Conservation (phyloP, 2,888 invertebrate species). For the Chirona hameri region DNA sequence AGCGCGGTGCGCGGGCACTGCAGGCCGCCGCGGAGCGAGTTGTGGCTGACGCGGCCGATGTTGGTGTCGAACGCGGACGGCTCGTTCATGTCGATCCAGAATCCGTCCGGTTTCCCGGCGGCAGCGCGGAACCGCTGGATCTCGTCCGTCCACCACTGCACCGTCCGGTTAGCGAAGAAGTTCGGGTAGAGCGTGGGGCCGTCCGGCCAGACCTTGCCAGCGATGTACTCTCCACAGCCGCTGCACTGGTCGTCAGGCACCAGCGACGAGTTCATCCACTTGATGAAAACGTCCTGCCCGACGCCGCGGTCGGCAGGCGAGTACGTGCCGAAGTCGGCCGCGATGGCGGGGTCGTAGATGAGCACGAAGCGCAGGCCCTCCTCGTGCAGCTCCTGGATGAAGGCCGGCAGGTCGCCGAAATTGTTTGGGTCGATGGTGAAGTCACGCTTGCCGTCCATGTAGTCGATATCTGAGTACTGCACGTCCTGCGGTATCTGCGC, state of each 20-base stretch:
- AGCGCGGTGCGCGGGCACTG: conserved; percentile 54
- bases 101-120: conserved; percentile 58
- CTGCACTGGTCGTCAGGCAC: conserved; percentile 37
- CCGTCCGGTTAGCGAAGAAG: conserved; percentile 40
- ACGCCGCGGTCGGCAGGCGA: conserved; percentile 34
- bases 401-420: conserved; percentile 41
- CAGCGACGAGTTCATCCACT: conserved; percentile 34
- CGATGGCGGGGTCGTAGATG: conserved; percentile 41
- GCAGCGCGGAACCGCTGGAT: conserved; percentile 39
- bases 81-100: conserved; percentile 91
- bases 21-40: conserved; percentile 29
- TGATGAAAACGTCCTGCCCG: conserved; percentile 37
- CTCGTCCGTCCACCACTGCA: conserved; percentile 41
- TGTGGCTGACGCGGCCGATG: not conserved
- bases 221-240: conserved; percentile 36
- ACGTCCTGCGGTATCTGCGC: conserved; percentile 76
- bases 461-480: conserved; percentile 47
- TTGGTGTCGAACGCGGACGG: conserved; percentile 65
- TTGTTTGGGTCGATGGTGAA: conserved; percentile 45
- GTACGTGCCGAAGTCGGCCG: conserved; percentile 38
- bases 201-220: conserved; percentile 39
- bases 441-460: conserved; percentile 45
- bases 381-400: conserved; percentile 33
- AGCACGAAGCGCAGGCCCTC: conserved; percentile 39
- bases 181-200: conserved; percentile 40